Percentiles rank a stretch among this genome's conserved stretches.
Conservation (phyloP, 2,113 vertebrate genomes). For the Monopterus albus region DNA sequence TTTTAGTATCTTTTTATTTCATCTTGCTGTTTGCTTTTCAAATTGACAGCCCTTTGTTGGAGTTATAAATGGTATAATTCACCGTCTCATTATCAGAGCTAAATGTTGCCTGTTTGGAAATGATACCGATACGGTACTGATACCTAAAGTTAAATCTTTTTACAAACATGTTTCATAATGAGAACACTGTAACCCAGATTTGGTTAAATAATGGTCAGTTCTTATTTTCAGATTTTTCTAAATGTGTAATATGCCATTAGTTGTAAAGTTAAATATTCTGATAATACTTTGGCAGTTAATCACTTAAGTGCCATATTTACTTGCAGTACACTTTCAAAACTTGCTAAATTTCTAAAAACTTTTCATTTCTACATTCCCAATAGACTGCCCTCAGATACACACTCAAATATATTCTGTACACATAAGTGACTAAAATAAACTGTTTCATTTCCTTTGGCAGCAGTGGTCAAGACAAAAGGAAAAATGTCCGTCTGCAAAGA, state of each 20-base stretch:
- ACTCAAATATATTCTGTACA: slow-evolving; percentile 2
- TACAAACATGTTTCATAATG: neutral
- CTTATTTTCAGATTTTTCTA: neutral
- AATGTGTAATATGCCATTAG: neutral
- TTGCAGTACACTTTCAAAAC: slow-evolving; percentile 5
- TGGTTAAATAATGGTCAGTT: neutral
- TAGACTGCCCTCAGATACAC: neutral
- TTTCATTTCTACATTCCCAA: neutral
- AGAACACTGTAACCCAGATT: neutral
- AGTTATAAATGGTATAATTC: slow-evolving; percentile 24
- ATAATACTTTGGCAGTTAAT: too few relatives aligned
- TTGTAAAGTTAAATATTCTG: neutral
- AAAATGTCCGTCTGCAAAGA: slow-evolving; percentile 10
- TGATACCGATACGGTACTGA: neutral
- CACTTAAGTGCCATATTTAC: slow-evolving; percentile 7
- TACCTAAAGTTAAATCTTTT: slow-evolving; percentile 3
- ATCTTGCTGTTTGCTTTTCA: slow-evolving; percentile 5
- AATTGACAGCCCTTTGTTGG: slow-evolving; percentile 3
- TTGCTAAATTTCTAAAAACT: slow-evolving; percentile 4
- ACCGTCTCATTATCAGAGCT: slow-evolving; percentile 25
- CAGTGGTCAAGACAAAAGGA: slow-evolving; percentile 30
- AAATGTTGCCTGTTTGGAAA: too few relatives aligned
- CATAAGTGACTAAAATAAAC: slow-evolving; percentile 18
- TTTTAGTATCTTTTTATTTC: slow-evolving; percentile 8
- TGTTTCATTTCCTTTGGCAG: slow-evolving; percentile 25